Evolutionary conservation across 1,140 invertebrate genomes (phyloP).

Genomic region (Diabrotica undecimpunctata): DNA sequence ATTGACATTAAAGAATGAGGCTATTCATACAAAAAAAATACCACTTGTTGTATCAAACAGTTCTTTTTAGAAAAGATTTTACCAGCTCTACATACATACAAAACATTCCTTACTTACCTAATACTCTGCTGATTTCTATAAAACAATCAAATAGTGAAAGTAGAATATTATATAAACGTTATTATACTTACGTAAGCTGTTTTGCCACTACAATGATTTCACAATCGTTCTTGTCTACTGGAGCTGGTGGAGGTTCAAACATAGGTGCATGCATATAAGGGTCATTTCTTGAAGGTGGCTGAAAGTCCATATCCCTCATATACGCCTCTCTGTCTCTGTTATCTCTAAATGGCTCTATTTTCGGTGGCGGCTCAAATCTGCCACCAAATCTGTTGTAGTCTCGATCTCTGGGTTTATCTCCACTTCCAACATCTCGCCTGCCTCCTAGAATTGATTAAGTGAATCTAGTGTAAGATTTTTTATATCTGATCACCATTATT

Average conservation of each 20-base stretch:
- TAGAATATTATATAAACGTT: no score
- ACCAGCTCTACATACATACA: no score
- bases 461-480: not conserved
- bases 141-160: no score
- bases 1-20: no score
- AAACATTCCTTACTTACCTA: no score
- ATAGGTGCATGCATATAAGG: slow-evolving; percentile 8
- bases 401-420: slow-evolving; percentile 14
- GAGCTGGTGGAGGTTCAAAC: slow-evolving; percentile 21
- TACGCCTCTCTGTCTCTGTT: slow-evolving; percentile 7
- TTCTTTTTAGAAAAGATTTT: no score
- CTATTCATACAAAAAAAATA: no score
- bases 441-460: not conserved
- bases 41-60: no score
- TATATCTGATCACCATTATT: not conserved
- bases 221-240: slow-evolving; percentile 65
- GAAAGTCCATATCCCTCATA: slow-evolving; percentile 21
- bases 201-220: slow-evolving; percentile 84
- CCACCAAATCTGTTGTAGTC: not conserved
- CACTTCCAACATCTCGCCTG: slow-evolving; percentile 10
- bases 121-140: no score
- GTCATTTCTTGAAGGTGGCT: slow-evolving; percentile 14
- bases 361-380: slow-evolving; percentile 21
- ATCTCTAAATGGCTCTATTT: not conserved
- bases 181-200: slow-evolving; percentile 66